phyloP scores from a whole-genome alignment of 1,140 invertebrate genomes.

The Pseudomyrmex gracilis region DNA sequence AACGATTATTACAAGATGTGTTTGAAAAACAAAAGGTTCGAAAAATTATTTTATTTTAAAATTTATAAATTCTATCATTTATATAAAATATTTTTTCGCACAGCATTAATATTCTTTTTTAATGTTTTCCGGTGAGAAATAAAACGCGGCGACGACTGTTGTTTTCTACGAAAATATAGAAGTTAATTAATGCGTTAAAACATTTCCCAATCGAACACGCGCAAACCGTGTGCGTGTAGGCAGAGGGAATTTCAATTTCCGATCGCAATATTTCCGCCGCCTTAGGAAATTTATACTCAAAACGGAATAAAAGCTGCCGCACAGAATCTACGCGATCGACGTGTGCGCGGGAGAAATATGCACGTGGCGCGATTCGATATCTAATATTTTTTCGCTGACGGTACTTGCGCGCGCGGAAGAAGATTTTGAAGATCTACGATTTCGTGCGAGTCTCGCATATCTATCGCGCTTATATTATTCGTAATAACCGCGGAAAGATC shows the following conservation, averaged over 20 bases:
- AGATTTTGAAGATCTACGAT: constrained; percentile 39
- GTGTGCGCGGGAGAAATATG: constrained; percentile 24
- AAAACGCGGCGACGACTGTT: not conserved
- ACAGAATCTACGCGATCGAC: constrained; percentile 27
- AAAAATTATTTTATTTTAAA: too few relatives aligned
- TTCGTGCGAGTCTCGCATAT: constrained; percentile 22
- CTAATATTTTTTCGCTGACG: constrained; percentile 58
- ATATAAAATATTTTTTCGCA: not conserved
- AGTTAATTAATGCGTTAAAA: not conserved
- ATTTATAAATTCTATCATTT: not conserved
- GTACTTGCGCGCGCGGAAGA: not conserved
- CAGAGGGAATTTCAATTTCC: not conserved
- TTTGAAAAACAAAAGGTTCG: too few relatives aligned
- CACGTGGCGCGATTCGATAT: constrained; percentile 33
- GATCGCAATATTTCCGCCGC: constrained; percentile 1
- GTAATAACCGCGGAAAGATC: constrained; percentile 41
- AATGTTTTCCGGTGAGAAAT: not conserved
- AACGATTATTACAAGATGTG: not conserved
- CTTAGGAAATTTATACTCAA: constrained; percentile 51
- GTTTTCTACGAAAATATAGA: not conserved
- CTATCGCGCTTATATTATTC: constrained; percentile 36
- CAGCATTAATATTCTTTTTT: not conserved
- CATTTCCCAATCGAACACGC: not conserved
- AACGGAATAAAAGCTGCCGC: constrained; percentile 30
- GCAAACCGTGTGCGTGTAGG: not conserved